Evolutionary conservation across 2,888 invertebrate species (phyloP).

Genomic region (Plebejus anna): DNA sequence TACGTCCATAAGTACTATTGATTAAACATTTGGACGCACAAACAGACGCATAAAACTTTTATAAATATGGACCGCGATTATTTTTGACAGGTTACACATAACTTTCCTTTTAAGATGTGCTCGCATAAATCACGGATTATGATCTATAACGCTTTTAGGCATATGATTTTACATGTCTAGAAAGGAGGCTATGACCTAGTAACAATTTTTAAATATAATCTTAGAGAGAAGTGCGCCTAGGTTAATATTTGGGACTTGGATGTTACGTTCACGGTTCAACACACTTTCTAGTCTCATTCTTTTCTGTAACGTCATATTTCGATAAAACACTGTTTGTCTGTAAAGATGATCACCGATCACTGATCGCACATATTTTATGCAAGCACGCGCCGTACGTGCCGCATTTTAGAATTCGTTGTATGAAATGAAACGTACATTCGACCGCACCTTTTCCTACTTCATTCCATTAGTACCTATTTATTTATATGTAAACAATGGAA

Average conservation of each 20-base stretch:
- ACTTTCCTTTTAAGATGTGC: not conserved
- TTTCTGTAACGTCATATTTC: not conserved
- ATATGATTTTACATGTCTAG: not conserved
- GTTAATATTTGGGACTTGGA: not conserved
- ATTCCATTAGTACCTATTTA: not conserved
- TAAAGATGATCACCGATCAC: not conserved
- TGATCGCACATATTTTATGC: too few relatives aligned
- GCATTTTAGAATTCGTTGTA: too few relatives aligned
- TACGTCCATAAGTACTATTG: constrained; percentile 27
- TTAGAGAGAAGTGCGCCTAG: not conserved
- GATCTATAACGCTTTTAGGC: not conserved
- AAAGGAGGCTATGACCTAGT: not conserved
- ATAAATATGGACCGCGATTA: not conserved
- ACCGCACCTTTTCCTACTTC: not conserved
- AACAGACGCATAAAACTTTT: constrained; percentile 24
- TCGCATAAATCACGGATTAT: not conserved
- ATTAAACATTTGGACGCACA: constrained; percentile 24
- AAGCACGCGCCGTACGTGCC: too few relatives aligned
- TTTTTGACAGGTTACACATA: constrained; percentile 1
- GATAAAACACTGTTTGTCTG: not conserved
- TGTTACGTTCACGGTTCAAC: too few relatives aligned
- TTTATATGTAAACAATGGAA: not conserved
- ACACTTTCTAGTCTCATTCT: too few relatives aligned
- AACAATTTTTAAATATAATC: not conserved
- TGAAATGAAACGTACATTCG: too few relatives aligned